These are phyloP conservation scores for Salvator merianae DNA, from an alignment of 2,113 vertebrate genomes.

Conservation along the genomic window DNA sequence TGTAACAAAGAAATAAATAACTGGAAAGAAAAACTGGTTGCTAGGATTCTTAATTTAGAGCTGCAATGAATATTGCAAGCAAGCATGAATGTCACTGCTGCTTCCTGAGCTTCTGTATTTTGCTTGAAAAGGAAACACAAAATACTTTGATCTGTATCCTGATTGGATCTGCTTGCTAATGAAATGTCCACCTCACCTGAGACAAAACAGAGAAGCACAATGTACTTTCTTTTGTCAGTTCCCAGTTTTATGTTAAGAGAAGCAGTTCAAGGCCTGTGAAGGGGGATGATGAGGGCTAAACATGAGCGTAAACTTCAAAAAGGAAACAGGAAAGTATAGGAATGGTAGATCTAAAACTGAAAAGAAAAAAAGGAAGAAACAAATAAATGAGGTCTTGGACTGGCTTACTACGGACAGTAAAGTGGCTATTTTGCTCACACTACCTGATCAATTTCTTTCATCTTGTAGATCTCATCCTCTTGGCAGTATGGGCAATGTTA, in stretches of 20 bases:
- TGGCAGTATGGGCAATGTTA: constrained; percentile 87
- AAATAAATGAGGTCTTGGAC: neutral
- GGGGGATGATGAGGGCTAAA: no score
- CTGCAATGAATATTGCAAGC: neutral
- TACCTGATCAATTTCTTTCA: neutral
- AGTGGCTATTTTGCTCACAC: neutral
- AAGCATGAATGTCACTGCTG: neutral
- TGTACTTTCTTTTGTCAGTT: neutral
- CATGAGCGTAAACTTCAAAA: neutral
- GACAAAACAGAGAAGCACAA: neutral
- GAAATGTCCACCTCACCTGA: no score
- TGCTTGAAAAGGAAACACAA: neutral
- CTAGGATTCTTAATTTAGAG: neutral
- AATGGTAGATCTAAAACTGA: neutral
- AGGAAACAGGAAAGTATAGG: neutral
- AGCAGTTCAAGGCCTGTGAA: neutral
- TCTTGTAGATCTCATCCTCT: constrained; percentile 83
- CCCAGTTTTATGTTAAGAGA: neutral
- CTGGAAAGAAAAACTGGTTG: neutral
- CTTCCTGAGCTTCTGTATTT: neutral
- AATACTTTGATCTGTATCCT: neutral
- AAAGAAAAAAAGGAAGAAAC: no score
- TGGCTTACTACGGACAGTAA: neutral
- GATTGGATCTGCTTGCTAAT: neutral
- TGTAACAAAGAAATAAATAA: no score